Evolutionary conservation across 2,113 vertebrate genomes (phyloP).

Genomic region (Acrocephalus arundinaceus): DNA sequence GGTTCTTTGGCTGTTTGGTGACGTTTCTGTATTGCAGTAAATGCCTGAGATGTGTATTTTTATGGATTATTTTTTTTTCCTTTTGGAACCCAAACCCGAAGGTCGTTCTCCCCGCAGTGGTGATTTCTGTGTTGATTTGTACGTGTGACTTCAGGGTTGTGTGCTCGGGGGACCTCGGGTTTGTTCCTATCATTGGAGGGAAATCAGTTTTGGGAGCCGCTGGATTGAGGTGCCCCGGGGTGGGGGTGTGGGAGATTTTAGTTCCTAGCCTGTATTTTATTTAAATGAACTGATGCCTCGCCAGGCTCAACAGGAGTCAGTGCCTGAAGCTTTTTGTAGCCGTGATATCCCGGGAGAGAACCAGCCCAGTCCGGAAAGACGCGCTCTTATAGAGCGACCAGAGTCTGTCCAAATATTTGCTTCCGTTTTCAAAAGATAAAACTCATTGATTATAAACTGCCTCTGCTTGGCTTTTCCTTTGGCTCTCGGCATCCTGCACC

Average conservation of each 20-base stretch:
- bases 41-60: conserved; percentile 2
- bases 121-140: background rate
- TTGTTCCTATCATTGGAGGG: background rate
- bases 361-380: conserved; percentile 60
- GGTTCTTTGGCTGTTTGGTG: conserved; percentile 24
- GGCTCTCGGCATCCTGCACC: background rate
- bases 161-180: background rate
- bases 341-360: conserved; percentile 57
- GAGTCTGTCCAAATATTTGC: conserved; percentile 73
- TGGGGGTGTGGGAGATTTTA: background rate
- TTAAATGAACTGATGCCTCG: conserved; percentile 59
- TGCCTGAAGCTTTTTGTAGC: conserved; percentile 60
- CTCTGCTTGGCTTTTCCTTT: background rate
- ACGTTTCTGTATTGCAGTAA: background rate
- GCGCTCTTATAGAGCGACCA: conserved; percentile 77
- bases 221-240: background rate
- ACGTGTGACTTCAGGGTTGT: background rate
- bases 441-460: conserved; percentile 71
- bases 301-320: conserved; percentile 52
- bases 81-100: background rate
- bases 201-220: conserved; percentile 7
- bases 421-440: conserved; percentile 78
- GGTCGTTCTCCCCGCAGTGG: background rate
- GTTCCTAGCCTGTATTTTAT: conserved; percentile 42
- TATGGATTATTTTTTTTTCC: background rate